A percentile compares a stretch with the other conserved stretches of the same genome.
Conservation (phyloP, 2,113 vertebrate species). For the Ariopsis seemanni region DNA sequence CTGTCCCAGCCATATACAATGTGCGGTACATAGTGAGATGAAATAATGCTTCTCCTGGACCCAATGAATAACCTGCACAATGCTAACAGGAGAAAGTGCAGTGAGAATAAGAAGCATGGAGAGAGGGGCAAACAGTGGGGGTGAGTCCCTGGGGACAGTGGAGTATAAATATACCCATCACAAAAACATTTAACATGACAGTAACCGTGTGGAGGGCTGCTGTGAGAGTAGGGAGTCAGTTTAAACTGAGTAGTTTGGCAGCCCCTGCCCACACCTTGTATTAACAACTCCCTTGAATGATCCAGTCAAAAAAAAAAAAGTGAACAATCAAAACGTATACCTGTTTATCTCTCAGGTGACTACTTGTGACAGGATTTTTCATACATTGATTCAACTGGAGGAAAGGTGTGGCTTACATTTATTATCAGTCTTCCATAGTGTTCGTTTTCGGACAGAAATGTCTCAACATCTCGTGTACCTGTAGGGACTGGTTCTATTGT, state of each 20-base stretch:
- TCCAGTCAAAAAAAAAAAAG: not conserved
- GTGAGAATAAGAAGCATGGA: not conserved
- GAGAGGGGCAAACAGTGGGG: not conserved
- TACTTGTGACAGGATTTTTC: not conserved
- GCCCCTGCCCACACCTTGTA: not conserved
- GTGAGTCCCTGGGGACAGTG: not conserved
- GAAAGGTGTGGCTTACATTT: not conserved
- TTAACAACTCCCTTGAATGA: not conserved
- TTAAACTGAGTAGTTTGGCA: not conserved
- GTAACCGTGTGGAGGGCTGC: not conserved
- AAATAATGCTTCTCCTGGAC: not conserved
- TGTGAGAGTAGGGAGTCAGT: not conserved
- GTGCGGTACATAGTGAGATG: not conserved
- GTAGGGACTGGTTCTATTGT: not conserved
- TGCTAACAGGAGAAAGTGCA: not conserved
- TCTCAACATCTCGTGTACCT: not conserved
- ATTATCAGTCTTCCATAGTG: not conserved
- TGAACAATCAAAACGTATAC: not conserved
- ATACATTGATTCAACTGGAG: not conserved
- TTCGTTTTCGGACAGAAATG: not conserved
- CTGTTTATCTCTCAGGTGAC: not conserved
- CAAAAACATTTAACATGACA: not conserved
- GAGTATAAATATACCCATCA: not conserved
- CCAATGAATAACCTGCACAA: not conserved
- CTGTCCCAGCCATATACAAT: not conserved